Percentiles rank a stretch among this genome's conserved stretches.
Evolutionary conservation across 1,140 invertebrate genomes (phyloP).

Genomic region (Colletes latitarsis): DNA sequence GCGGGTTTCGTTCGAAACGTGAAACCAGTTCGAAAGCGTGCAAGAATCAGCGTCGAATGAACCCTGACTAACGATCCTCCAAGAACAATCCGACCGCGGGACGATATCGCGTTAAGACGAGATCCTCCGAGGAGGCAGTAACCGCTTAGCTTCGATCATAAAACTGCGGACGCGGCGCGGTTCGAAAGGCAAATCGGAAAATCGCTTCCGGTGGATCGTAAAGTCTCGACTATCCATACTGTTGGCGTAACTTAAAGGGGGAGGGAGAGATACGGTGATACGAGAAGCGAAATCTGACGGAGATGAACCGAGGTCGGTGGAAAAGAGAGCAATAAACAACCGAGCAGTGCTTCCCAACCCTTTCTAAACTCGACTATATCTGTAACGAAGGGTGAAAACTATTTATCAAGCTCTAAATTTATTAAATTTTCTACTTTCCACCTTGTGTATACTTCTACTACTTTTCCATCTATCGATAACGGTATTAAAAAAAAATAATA

Average conservation of each 20-base stretch:
- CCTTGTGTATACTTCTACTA: too few species aligned
- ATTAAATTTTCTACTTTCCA: too few species aligned
- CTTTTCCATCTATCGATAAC: too few species aligned
- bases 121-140: constrained; percentile 10
- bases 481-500: too few species aligned
- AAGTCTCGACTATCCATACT: neutral
- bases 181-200: constrained; percentile 18
- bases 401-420: too few species aligned
- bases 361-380: too few species aligned
- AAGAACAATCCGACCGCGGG: constrained; percentile 15
- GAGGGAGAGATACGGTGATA: too few species aligned
- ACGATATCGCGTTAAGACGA: constrained; percentile 30
- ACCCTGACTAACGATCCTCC: constrained; percentile 36
- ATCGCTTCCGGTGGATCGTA: constrained; percentile 38
- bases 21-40: constrained; percentile 46
- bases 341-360: too few species aligned
- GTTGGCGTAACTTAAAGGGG: neutral
- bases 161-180: constrained; percentile 17
- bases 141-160: constrained; percentile 16
- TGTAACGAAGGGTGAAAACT: too few species aligned
- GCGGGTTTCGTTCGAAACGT: constrained; percentile 30
- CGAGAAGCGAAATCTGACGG: too few species aligned
- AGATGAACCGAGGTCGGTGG: neutral
- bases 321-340: neutral
- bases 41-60: constrained; percentile 27